Conservation (phyloP, 1,140 invertebrate genomes). For the Drosophila persimilis region DNA sequence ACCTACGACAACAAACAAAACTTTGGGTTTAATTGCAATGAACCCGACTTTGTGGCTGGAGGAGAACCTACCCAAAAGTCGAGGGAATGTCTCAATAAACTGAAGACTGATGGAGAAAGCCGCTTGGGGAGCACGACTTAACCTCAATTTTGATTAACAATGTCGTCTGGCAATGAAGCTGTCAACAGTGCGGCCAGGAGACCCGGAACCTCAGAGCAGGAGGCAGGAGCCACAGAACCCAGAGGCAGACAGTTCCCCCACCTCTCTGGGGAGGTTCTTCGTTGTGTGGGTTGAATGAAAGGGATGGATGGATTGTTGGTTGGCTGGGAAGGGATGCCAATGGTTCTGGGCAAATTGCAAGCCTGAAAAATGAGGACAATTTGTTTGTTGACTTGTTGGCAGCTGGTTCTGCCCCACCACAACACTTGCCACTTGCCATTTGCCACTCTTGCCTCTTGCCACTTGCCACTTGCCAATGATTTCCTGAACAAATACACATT, state of each 20-base stretch:
- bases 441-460: too few species aligned
- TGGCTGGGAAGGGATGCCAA: background rate
- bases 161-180: slow-evolving; percentile 77
- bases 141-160: slow-evolving; percentile 81
- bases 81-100: slow-evolving; percentile 73
- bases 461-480: slow-evolving; percentile 30
- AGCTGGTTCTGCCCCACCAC: slow-evolving; percentile 32
- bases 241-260: background rate
- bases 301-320: background rate
- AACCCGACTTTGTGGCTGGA: slow-evolving; percentile 28
- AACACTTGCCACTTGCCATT: too few species aligned
- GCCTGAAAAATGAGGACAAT: slow-evolving; percentile 74
- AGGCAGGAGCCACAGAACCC: background rate
- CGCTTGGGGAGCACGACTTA: slow-evolving; percentile 65
- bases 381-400: slow-evolving; percentile 58
- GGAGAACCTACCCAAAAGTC: slow-evolving; percentile 33
- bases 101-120: slow-evolving; percentile 35
- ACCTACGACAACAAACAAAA: slow-evolving; percentile 57
- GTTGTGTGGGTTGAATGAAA: too few species aligned
- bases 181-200: slow-evolving; percentile 63
- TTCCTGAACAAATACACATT: slow-evolving; percentile 56
- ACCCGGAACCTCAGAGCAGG: slow-evolving; percentile 5
- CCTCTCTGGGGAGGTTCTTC: background rate
- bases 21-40: slow-evolving; percentile 56
- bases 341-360: slow-evolving; percentile 25